Base-by-base conservation (phyloP, 2,113 vertebrate genomes). In the Oryzias woworae region DNA sequence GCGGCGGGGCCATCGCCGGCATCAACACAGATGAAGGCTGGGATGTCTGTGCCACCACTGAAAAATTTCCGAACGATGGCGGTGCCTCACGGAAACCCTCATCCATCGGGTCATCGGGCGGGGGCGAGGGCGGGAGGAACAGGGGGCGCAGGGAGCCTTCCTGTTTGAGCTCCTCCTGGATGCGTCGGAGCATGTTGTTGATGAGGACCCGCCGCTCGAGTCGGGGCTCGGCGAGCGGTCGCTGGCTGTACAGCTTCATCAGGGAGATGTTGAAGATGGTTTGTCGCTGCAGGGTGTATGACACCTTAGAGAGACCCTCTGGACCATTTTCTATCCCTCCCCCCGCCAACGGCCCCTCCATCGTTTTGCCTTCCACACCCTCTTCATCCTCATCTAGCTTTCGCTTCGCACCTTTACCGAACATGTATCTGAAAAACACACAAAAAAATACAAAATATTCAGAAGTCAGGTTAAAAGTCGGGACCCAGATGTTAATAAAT, bases 191-290 rank as follows among this genome's bases (percentile, higher is more conserved):
- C 96, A 99, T 96, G 93, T 99, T 99, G 93, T 98, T 99, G 82
- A 99, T 98, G 82, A 99, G 89, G 85, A 99, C 96, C 2, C 96
- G 97, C 80, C 95, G 95, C 84, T 98, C 95, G 90, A 99, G 90
- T 85, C 96, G 95, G 22, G 96, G 97, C 91, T 99, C 97, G 0
- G 92, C 92, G 54, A 95, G 92, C 12, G 95, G 93, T 82, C 96
- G 91, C 85, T 96, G 96, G 91, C 93, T 96, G 77, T 98, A 99
- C 76, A 99, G 93, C 90, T 99, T 99, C 97, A 99, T 98, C 88
- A 99, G 93, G 81, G 97, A 99, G 95, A 99, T 98, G 94, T 98
- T 99, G 93, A 99, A 98, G 92, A 99, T 96, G 94, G 97, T 97
- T 94, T 99, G 97, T 66, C 97, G 93, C 93, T 99, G 97, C 91